A percentile compares a stretch with the other conserved stretches of the same genome.
These are phyloP conservation scores for Danio aesculapii DNA, from an alignment of 2,797 vertebrate genomes.

Conservation along the genomic window DNA sequence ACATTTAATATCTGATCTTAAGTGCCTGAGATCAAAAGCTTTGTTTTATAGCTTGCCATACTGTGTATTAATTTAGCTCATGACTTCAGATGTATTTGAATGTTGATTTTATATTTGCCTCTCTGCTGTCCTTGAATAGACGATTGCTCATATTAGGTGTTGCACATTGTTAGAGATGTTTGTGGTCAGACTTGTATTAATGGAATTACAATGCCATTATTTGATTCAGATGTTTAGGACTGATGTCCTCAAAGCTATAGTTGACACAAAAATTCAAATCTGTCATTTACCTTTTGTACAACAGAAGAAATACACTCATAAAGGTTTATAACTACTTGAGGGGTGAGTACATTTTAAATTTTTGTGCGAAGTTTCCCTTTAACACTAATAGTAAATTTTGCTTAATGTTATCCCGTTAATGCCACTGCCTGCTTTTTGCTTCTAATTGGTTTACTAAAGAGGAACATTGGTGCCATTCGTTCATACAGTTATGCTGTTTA, in stretches of 20 bases:
- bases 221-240: not conserved
- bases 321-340: no score
- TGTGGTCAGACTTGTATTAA: not conserved
- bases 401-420: no score
- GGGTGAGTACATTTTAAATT: no score
- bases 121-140: not conserved
- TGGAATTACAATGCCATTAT: not conserved
- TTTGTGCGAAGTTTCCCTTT: no score
- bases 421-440: no score
- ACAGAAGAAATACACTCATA: no score
- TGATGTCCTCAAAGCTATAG: not conserved
- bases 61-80: not conserved
- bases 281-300: no score
- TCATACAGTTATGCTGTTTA: not conserved
- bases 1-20: not conserved
- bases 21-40: not conserved
- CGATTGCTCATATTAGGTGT: not conserved
- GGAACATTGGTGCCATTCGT: no score
- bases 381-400: no score
- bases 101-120: not conserved
- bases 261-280: no score
- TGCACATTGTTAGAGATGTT: conserved; percentile 20
- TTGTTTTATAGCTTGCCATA: not conserved
- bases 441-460: no score
- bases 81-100: not conserved